Conservation (phyloP, 2,113 vertebrate genomes). For the Dryoscopus gambensis region DNA sequence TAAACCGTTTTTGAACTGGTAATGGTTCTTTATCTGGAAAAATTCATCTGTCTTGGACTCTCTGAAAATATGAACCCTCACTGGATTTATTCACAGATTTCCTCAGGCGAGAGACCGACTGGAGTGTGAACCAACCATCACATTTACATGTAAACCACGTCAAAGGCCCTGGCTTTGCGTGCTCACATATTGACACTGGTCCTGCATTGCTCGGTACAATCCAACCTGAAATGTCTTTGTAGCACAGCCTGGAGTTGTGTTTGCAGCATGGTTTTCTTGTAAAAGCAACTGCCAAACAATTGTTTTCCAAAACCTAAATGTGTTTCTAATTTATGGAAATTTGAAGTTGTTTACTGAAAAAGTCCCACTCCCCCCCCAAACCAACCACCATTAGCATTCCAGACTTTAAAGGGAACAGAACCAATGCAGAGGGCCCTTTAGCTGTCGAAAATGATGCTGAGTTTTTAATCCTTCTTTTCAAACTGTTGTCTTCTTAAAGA, state of each 20-base stretch:
- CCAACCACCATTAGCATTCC: neutral
- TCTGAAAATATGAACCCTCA: rapidly evolving
- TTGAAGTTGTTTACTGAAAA: neutral
- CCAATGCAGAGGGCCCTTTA: neutral
- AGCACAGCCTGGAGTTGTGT: neutral
- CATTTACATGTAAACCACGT: neutral
- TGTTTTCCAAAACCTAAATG: conserved; percentile 9
- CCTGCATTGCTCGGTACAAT: neutral
- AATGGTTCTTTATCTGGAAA: neutral
- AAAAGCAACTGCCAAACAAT: neutral
- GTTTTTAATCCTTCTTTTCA: neutral
- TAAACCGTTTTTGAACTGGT: neutral
- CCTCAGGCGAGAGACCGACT: neutral
- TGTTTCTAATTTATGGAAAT: conserved; percentile 30
- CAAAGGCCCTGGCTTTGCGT: neutral
- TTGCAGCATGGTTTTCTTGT: neutral
- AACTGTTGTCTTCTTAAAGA: neutral
- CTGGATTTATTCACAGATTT: neutral
- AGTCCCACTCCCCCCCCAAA: neutral
- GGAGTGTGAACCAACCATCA: neutral
- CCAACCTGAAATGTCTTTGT: neutral
- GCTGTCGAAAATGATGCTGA: neutral
- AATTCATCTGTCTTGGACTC: neutral
- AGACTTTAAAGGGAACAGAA: neutral
- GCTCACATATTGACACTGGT: neutral